Evolutionary conservation across 35 echinoderm and acorn worm species (phyloP).

Genomic region (Stichopus chloronotus): DNA sequence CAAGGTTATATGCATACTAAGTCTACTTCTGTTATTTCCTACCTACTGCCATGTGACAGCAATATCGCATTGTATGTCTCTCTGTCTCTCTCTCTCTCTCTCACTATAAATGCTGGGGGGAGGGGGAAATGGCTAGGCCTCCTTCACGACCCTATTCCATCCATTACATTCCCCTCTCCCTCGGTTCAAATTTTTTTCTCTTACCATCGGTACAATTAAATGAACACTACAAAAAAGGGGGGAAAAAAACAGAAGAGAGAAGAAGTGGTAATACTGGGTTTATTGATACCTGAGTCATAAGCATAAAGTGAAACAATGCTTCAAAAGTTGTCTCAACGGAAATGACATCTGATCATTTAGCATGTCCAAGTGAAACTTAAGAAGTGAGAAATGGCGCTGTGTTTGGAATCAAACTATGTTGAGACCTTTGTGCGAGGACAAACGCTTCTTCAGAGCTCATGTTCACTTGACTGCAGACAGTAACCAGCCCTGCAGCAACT

Average conservation of each 20-base stretch:
- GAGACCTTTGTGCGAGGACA: constrained; percentile 26
- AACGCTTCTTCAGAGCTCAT: constrained; percentile 8
- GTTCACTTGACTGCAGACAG: constrained; percentile 53
- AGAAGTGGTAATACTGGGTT: constrained; percentile 9
- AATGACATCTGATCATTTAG: constrained; percentile 48
- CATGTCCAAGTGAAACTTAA: constrained; percentile 54
- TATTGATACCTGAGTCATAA: constrained; percentile 45
- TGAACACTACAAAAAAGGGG: neutral
- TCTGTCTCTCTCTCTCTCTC: neutral
- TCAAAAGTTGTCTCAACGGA: constrained; percentile 43
- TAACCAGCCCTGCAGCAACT: constrained; percentile 44
- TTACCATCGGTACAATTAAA: neutral
- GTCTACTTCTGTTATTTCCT: no score
- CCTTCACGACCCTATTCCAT: neutral
- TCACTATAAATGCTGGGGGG: neutral
- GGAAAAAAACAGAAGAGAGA: no score
- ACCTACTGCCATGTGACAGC: no score
- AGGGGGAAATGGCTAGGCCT: neutral
- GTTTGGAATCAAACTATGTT: neutral
- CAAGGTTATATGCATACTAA: no score
- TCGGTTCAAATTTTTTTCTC: neutral
- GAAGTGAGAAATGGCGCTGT: constrained; percentile 26
- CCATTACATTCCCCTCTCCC: neutral
- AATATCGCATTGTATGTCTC: no score
- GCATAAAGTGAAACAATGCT: constrained; percentile 24